Evolutionary conservation across 2,888 invertebrate genomes (phyloP).

Genomic region (Blastobasis lacticolella): DNA sequence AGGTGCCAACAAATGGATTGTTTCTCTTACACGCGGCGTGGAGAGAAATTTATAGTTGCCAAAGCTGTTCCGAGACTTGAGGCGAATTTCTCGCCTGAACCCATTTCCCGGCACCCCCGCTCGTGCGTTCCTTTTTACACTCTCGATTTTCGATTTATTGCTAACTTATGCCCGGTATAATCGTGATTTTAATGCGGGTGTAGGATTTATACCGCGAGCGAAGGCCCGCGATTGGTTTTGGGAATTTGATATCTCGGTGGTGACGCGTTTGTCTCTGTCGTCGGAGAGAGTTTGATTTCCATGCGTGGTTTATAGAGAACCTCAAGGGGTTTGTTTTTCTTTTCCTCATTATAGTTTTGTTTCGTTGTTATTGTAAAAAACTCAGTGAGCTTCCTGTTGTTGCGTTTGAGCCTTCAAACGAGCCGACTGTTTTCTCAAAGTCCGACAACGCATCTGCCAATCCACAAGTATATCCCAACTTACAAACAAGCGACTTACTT

Average conservation of each 20-base stretch:
- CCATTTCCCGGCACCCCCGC: conserved; percentile 18
- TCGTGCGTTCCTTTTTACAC: conserved; percentile 37
- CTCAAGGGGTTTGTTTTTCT: too few relatives aligned
- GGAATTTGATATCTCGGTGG: conserved; percentile 71
- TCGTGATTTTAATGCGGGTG: conserved; percentile 67
- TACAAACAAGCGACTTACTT: too few relatives aligned
- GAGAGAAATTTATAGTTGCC: conserved; percentile 53
- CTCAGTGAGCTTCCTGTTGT: too few relatives aligned
- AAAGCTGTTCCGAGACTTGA: conserved; percentile 4
- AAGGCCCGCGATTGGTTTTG: conserved; percentile 54
- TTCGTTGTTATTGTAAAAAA: too few relatives aligned
- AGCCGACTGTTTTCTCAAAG: too few relatives aligned
- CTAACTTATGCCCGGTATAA: conserved; percentile 66
- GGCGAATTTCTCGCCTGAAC: conserved; percentile 38
- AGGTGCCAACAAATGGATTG: conserved; percentile 64
- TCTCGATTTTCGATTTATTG: conserved; percentile 64
- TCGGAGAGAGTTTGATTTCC: too few relatives aligned
- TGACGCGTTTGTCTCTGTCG: conserved; percentile 29
- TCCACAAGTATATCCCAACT: too few relatives aligned
- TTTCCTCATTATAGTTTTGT: too few relatives aligned
- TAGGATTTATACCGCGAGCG: conserved; percentile 61
- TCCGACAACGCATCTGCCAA: too few relatives aligned
- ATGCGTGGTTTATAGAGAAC: too few relatives aligned
- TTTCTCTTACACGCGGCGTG: conserved; percentile 46
- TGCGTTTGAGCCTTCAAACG: too few relatives aligned